Evolutionary conservation across 2,113 vertebrate species (phyloP).

Genomic region (Dipodomys stephensi): DNA sequence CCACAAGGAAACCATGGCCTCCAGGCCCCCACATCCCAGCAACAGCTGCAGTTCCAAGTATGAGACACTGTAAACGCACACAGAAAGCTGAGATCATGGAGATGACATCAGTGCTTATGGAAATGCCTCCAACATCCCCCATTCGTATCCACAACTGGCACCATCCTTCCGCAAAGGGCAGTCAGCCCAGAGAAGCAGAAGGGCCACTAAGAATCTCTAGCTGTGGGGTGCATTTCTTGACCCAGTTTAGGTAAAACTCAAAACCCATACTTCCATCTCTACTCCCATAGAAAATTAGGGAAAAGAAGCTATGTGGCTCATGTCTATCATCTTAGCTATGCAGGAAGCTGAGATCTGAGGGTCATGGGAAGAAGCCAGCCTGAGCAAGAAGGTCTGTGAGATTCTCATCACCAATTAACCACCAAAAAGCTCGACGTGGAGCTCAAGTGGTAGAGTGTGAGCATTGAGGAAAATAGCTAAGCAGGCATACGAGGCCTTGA

Average conservation of each 20-base stretch:
- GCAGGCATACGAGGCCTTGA: too few relatives aligned
- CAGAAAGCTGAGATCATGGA: slow-evolving; percentile 66
- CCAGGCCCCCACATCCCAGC: slow-evolving; percentile 9
- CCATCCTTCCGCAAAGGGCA: background rate
- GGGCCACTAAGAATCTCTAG: background rate
- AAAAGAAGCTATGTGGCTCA: background rate
- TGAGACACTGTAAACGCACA: slow-evolving; percentile 36
- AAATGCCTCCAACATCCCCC: slow-evolving; percentile 57
- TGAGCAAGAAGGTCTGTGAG: too few relatives aligned
- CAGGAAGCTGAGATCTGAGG: too few relatives aligned
- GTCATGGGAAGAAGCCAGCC: too few relatives aligned
- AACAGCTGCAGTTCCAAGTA: slow-evolving; percentile 54
- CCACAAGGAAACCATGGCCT: background rate
- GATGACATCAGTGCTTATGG: slow-evolving; percentile 60
- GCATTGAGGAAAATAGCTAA: too few relatives aligned
- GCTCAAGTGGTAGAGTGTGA: too few relatives aligned
- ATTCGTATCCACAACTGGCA: slow-evolving; percentile 33
- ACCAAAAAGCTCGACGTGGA: too few relatives aligned
- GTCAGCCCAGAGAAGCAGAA: background rate
- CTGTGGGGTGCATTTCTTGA: background rate
- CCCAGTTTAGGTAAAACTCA: background rate
- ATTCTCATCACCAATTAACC: too few relatives aligned
- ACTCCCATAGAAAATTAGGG: background rate
- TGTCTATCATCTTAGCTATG: too few relatives aligned
- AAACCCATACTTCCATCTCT: slow-evolving; percentile 14